Conservation (phyloP, 2,113 vertebrate species). For the Chaetops frenatus region DNA sequence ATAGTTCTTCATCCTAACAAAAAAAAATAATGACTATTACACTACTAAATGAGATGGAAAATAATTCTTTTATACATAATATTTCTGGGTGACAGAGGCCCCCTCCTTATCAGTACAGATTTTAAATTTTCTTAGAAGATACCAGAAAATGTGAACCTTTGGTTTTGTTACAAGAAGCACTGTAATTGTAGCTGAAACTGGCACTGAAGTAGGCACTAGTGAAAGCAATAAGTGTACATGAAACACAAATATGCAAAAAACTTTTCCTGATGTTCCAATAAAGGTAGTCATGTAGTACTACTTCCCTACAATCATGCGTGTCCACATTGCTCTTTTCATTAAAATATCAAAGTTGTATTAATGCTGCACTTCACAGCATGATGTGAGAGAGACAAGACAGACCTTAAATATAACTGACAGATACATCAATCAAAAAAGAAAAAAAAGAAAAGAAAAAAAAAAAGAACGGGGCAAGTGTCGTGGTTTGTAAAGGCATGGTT, state of each 20-base stretch:
- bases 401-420: not conserved
- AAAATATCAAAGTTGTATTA: not conserved
- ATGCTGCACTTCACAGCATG: not conserved
- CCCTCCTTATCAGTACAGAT: not conserved
- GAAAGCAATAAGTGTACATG: not conserved
- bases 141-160: not conserved
- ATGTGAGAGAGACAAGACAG: not conserved
- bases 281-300: not conserved
- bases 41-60: not conserved
- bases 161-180: not conserved
- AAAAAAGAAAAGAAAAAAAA: not conserved
- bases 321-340: not conserved
- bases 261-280: not conserved
- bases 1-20: slow-evolving; percentile 74
- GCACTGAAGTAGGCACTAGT: not conserved
- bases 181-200: not conserved
- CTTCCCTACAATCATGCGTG: not conserved
- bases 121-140: not conserved
- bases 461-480: not conserved
- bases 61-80: not conserved
- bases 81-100: not conserved
- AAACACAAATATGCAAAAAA: not conserved
- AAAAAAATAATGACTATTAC: not conserved
- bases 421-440: not conserved
- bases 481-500: not conserved